phyloP scores from a whole-genome alignment of 2,797 vertebrate genomes.

The Melanotaenia maccullochi region DNA sequence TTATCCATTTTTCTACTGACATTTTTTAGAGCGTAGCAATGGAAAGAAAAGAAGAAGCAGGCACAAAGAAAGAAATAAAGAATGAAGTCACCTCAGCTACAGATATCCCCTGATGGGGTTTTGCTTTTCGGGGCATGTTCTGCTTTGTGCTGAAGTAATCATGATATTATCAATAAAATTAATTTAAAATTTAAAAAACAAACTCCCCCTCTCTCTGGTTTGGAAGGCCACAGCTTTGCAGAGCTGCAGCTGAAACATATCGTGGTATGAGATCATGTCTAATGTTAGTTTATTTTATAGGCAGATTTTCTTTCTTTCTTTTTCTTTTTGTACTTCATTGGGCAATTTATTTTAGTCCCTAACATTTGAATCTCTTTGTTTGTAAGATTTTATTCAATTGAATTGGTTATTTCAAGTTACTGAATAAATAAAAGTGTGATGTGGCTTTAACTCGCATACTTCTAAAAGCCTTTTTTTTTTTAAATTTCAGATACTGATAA shows the following conservation, averaged over 20 bases:
- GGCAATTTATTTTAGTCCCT: too few relatives aligned
- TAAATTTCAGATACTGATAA: too few relatives aligned
- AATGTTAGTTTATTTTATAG: too few relatives aligned
- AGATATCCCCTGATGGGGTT: conserved; percentile 9
- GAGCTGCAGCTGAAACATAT: not conserved
- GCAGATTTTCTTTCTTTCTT: too few relatives aligned
- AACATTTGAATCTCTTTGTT: too few relatives aligned
- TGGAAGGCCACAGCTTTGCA: conserved; percentile 10
- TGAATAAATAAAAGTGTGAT: too few relatives aligned
- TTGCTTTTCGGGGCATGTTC: not conserved
- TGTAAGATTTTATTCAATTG: too few relatives aligned
- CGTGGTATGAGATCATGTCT: not conserved
- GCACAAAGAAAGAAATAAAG: not conserved
- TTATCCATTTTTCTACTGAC: not conserved
- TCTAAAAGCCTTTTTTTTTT: too few relatives aligned
- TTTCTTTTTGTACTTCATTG: too few relatives aligned
- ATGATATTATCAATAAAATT: conserved; percentile 1
- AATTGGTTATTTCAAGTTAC: too few relatives aligned
- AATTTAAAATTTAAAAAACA: conserved; percentile 11
- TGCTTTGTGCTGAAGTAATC: conserved; percentile 5
- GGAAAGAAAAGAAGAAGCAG: conserved; percentile 12
- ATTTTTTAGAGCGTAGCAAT: not conserved
- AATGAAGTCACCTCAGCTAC: conserved; percentile 9
- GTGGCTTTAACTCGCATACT: too few relatives aligned
- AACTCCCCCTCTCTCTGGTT: not conserved